phyloP scores from a whole-genome alignment of 2,113 vertebrate genomes.

The Myodes glareolus region DNA sequence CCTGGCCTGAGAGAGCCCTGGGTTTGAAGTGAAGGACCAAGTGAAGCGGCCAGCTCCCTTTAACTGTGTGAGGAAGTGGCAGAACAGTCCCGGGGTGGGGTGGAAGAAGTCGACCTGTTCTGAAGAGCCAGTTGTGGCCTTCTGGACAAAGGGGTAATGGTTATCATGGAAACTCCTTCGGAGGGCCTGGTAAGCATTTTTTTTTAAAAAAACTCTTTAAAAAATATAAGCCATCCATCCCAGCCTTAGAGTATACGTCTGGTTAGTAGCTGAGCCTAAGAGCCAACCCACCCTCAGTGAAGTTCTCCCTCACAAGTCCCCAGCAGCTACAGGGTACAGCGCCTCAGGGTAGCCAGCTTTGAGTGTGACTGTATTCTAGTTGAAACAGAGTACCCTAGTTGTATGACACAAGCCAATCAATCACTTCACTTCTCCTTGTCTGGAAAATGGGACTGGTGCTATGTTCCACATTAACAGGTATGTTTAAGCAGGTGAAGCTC shows the following conservation, averaged over 20 bases:
- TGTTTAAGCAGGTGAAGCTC: neutral
- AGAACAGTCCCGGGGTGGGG: neutral
- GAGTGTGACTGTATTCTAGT: neutral
- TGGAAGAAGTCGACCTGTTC: no score
- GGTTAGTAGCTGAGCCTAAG: neutral
- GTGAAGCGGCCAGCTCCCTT: neutral
- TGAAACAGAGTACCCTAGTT: neutral
- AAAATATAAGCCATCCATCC: neutral
- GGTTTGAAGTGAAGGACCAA: neutral
- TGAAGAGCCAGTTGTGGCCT: neutral
- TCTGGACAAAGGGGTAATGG: neutral
- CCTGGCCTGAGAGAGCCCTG: neutral
- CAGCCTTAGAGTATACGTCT: neutral
- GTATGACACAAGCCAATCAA: neutral
- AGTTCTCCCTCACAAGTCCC: neutral
- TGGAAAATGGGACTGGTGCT: neutral
- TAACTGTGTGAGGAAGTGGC: neutral
- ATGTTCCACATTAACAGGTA: fast-evolving
- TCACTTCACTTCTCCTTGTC: neutral
- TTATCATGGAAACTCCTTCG: neutral
- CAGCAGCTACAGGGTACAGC: no score
- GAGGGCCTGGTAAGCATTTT: neutral
- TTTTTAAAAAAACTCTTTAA: neutral
- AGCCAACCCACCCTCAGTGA: fast-evolving
- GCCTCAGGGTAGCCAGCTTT: neutral